Conservation (phyloP, 2,797 vertebrate species). For the Psittacula derbiana region DNA sequence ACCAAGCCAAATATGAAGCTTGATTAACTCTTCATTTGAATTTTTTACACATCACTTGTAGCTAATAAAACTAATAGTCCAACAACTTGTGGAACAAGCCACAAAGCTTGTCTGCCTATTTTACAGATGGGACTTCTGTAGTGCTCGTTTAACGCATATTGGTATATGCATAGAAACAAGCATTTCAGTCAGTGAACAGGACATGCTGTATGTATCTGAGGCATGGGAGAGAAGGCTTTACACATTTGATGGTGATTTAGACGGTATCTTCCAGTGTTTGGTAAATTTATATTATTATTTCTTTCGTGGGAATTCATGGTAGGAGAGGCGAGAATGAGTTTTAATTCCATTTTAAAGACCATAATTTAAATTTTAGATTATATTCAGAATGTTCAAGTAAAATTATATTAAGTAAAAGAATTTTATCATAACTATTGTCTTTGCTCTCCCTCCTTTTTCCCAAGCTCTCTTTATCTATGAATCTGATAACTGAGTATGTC, state of each 20-base stretch:
- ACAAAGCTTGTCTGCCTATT: not conserved
- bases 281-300: not conserved
- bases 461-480: not conserved
- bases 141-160: not conserved
- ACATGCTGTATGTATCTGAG: not conserved
- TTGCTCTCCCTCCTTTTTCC: not conserved
- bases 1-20: not conserved
- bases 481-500: not conserved
- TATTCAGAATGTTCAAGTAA: not conserved
- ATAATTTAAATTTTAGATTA: not conserved
- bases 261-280: not conserved
- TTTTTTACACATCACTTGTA: not conserved
- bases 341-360: not conserved
- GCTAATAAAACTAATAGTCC: not conserved
- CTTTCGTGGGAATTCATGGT: not conserved
- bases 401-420: not conserved
- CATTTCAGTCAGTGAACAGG: not conserved
- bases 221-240: not conserved
- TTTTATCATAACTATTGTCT: not conserved
- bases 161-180: not conserved
- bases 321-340: not conserved
- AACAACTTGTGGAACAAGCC: not conserved
- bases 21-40: not conserved
- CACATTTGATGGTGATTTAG: not conserved
- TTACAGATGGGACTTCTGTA: not conserved